Evolutionary conservation across 2,797 vertebrate genomes (phyloP).

Genomic region (Pelobates cultripes): DNA sequence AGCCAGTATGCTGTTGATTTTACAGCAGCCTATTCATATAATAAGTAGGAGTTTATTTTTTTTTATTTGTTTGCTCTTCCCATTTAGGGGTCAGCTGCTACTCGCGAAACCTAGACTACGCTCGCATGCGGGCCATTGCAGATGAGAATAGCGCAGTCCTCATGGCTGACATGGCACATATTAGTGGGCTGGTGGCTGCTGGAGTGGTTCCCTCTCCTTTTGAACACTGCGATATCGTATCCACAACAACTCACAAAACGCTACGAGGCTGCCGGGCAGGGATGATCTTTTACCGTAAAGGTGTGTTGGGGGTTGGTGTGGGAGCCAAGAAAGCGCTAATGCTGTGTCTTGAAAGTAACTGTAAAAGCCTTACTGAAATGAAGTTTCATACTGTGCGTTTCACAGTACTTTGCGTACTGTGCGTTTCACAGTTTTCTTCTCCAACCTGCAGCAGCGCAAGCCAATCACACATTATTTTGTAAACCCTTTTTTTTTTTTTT

Average conservation of each 20-base stretch:
- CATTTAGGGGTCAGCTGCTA: constrained; percentile 90
- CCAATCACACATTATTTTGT: too few species aligned
- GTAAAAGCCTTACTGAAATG: too few species aligned
- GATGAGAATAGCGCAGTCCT: constrained; percentile 84
- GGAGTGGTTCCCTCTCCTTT: constrained; percentile 91
- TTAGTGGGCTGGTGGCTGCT: constrained; percentile 91
- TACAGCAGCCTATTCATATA: too few species aligned
- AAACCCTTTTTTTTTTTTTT: too few species aligned
- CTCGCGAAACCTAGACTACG: constrained; percentile 92
- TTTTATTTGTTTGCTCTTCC: background rate
- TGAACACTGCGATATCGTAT: constrained; percentile 86
- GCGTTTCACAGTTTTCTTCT: too few species aligned
- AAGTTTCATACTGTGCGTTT: too few species aligned
- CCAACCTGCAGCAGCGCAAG: too few species aligned
- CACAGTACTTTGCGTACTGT: too few species aligned
- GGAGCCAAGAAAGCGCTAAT: too few species aligned
- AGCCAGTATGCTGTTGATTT: too few species aligned
- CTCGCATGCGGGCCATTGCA: constrained; percentile 83
- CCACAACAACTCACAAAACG: constrained; percentile 97
- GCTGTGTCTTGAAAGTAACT: too few species aligned
- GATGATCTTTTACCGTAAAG: constrained; percentile 94
- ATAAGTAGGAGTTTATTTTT: too few species aligned
- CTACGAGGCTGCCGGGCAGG: constrained; percentile 92
- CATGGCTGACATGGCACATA: constrained; percentile 96
- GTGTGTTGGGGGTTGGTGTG: constrained; percentile 63